phyloP scores from a whole-genome alignment of 2,113 vertebrate species.

The Leucoraja erinaceus region DNA sequence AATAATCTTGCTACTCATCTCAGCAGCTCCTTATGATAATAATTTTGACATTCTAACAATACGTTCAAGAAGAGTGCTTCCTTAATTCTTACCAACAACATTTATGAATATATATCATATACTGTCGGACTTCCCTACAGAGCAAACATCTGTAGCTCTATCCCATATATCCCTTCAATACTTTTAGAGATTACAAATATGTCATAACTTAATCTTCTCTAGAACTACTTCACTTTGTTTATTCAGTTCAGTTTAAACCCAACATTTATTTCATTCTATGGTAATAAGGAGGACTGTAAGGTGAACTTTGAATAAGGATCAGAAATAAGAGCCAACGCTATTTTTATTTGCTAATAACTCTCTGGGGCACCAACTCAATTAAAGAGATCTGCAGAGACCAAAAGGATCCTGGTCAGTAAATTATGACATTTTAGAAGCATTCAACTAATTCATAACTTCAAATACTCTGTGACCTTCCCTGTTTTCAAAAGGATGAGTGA shows the following conservation, averaged over 20 bases:
- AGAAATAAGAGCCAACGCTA: not conserved
- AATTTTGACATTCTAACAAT: not conserved
- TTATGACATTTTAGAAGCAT: not conserved
- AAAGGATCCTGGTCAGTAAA: not conserved
- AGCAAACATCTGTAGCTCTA: not conserved
- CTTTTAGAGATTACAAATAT: too few relatives aligned
- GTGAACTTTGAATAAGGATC: not conserved
- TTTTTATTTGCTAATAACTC: not conserved
- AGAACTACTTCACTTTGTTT: not conserved
- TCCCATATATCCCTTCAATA: not conserved
- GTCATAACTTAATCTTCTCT: not conserved
- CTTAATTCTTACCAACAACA: too few relatives aligned
- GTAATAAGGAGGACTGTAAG: not conserved
- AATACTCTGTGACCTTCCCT: not conserved
- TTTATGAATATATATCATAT: too few relatives aligned
- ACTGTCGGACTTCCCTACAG: not conserved
- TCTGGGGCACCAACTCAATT: not conserved
- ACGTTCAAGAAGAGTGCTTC: not conserved
- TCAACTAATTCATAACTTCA: not conserved
- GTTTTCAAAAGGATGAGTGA: not conserved
- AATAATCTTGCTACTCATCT: not conserved
- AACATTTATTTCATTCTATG: not conserved
- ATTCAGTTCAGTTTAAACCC: not conserved
- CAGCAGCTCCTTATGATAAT: not conserved
- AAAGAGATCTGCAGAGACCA: not conserved